Base-by-base conservation (phyloP, 2,888 invertebrate species). In the Acleris emargana region DNA sequence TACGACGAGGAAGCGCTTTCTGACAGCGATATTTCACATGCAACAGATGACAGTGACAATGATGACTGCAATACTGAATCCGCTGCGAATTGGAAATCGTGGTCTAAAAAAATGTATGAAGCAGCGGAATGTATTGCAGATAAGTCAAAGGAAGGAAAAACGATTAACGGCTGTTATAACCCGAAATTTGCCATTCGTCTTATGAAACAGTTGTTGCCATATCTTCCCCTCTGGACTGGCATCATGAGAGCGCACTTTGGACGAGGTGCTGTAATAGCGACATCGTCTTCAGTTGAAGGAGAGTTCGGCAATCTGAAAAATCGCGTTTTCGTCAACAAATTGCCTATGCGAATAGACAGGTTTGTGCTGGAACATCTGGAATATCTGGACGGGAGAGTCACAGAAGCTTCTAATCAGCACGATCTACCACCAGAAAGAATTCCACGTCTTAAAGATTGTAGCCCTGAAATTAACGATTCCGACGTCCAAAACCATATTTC, bases 241-340 rank as follows among this genome's bases (percentile, higher is more conserved):
- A 43, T 64, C 2, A 64, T 64, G 63, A 32, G 58, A 6, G 0
- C 9, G 6, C 38, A 58, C 22, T 58, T 64, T 32, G 52, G 58
- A 6, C 22, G 52, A 32, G 63, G 63, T 28, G 18, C n/a, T 13
- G 45, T 13, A 22, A 64, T 58, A 20, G 63, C 63, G 4, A 64
- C 52, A 6, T 64, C 63, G 7, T 58, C 63, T 4, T 58, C 63
- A 22, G 63, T 64, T 2, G 63, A 64, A 58, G 28, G 45, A 2
- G 63, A 64, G 20, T 64, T 64, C 28, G 52, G 42, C 11, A n/a
- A 64, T 13, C 17, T 63, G 3, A 63, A 58, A 51, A 51, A 59
- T 25, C 50, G 51, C 6, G 51, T 17, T 5, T 43, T 51, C 18
- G 25, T n/a, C 3, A 22, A 11, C 9, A 43, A 51, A 51, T 25